phyloP scores from a whole-genome alignment of 1,140 invertebrate species.

The Grapholita molesta region DNA sequence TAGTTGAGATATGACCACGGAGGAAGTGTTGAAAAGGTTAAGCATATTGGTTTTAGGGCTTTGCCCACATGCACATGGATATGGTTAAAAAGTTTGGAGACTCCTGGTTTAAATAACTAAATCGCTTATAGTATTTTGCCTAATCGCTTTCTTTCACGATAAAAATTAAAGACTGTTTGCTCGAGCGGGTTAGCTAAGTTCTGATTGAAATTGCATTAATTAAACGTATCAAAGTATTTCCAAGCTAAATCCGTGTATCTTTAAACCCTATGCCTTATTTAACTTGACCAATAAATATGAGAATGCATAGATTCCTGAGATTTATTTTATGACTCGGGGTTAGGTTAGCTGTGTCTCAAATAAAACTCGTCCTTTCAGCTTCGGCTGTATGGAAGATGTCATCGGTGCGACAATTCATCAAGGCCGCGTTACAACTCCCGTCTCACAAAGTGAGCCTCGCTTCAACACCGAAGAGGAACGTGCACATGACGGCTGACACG shows the following conservation, averaged over 20 bases:
- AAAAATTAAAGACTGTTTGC: too few species aligned
- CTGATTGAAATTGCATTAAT: too few species aligned
- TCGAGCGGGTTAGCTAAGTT: too few species aligned
- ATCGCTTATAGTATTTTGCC: too few species aligned
- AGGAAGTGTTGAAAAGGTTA: too few species aligned
- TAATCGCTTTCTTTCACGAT: too few species aligned
- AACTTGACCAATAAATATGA: neutral
- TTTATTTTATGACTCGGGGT: neutral
- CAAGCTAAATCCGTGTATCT: neutral
- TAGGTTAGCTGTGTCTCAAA: neutral
- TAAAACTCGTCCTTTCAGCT: neutral
- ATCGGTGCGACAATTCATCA: neutral
- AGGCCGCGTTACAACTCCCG: neutral
- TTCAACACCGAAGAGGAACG: neutral
- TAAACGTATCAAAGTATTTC: neutral
- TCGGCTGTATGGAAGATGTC: neutral
- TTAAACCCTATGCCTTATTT: neutral
- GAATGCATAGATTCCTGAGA: neutral
- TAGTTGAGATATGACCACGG: too few species aligned
- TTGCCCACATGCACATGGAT: too few species aligned
- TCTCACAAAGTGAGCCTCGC: neutral
- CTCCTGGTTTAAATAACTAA: too few species aligned
- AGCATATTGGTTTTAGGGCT: too few species aligned
- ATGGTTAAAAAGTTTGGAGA: too few species aligned
- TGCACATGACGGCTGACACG: neutral